Evolutionary conservation across 2,113 vertebrate genomes (phyloP).

Genomic region (Microcebus tavaratra): DNA sequence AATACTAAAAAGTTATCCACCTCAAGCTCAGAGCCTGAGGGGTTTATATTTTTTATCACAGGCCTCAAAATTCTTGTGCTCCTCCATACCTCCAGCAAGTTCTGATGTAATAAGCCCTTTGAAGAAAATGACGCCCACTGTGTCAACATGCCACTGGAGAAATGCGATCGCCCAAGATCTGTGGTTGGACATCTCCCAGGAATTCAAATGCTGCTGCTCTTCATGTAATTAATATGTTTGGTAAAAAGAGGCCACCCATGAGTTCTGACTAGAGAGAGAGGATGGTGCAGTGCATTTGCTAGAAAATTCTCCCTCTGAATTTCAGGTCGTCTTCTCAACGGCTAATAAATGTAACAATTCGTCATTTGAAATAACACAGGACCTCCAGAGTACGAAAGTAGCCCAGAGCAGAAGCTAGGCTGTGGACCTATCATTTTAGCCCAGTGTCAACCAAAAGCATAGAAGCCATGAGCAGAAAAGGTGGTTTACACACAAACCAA

Average conservation of each 20-base stretch:
- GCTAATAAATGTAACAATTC: background rate
- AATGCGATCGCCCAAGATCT: slow-evolving; percentile 1
- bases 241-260: slow-evolving; percentile 42
- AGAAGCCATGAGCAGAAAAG: background rate
- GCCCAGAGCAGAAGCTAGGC: background rate
- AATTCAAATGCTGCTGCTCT: background rate
- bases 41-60: slow-evolving; percentile 47
- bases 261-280: background rate
- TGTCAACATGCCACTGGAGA: slow-evolving; percentile 35
- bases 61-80: slow-evolving; percentile 29
- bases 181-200: slow-evolving; percentile 32
- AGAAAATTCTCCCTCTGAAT: background rate
- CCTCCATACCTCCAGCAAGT: background rate
- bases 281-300: background rate
- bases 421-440: background rate
- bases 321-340: background rate
- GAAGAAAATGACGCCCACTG: slow-evolving; percentile 50
- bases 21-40: slow-evolving; percentile 40
- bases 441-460: background rate
- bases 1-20: slow-evolving; percentile 12
- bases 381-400: background rate
- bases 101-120: slow-evolving; percentile 46
- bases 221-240: slow-evolving; percentile 48
- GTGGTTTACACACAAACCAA: background rate
- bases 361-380: background rate